phyloP scores from a whole-genome alignment of 2,113 vertebrate genomes.

The Diphyllodes magnificus region DNA sequence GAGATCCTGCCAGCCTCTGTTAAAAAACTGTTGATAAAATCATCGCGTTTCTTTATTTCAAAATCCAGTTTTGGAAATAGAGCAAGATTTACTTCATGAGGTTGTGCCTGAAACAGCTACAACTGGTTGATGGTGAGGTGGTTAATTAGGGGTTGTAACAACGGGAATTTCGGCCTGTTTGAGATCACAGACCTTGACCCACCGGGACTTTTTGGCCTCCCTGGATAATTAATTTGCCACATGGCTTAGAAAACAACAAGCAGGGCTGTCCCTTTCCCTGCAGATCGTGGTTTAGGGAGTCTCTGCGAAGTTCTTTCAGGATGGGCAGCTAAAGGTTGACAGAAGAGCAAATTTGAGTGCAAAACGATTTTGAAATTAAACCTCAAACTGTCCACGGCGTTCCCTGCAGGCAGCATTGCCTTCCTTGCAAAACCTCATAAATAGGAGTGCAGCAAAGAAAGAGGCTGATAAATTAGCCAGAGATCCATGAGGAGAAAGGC shows the following conservation, averaged over 20 bases:
- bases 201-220: background rate
- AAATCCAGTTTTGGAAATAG: background rate
- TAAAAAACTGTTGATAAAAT: background rate
- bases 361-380: background rate
- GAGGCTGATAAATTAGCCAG: slow-evolving; percentile 55
- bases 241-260: background rate
- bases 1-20: background rate
- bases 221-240: slow-evolving; percentile 13
- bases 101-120: background rate
- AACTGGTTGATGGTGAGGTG: background rate
- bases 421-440: background rate
- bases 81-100: background rate
- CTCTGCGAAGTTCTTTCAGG: background rate
- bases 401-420: background rate
- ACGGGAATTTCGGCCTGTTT: background rate
- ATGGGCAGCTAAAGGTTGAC: background rate
- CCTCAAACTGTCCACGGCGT: background rate
- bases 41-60: background rate
- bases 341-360: background rate
- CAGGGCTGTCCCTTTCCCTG: background rate
- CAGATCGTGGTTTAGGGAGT: background rate
- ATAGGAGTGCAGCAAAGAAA: slow-evolving; percentile 27
- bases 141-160: background rate
- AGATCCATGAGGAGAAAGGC: slow-evolving; percentile 51
- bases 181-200: background rate